A percentile compares a stretch with the other conserved stretches of the same genome.
phyloP scores from a whole-genome alignment of 1,140 invertebrate species.

The Bactericera cockerelli region DNA sequence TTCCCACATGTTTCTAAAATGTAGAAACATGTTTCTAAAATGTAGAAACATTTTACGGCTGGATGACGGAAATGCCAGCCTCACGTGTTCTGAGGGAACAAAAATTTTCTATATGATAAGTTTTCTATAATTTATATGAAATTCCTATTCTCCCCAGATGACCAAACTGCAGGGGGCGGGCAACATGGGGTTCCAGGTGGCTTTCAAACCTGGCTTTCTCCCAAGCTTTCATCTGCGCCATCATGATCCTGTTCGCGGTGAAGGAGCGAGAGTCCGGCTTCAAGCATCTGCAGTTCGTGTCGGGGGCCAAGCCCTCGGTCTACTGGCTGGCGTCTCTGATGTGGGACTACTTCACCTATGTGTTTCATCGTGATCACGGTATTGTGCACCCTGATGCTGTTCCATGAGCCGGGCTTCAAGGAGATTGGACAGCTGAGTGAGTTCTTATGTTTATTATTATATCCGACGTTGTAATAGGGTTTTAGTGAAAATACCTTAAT shows the following conservation, averaged over 20 bases:
- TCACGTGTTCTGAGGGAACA: too few relatives aligned
- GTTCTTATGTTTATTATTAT: neutral
- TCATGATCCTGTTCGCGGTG: conserved; percentile 53
- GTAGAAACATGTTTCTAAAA: too few relatives aligned
- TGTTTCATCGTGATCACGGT: conserved; percentile 36
- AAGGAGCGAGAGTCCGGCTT: conserved; percentile 38
- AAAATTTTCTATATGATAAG: too few relatives aligned
- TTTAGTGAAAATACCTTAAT: too few relatives aligned
- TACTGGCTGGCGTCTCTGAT: conserved; percentile 54
- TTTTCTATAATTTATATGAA: too few relatives aligned
- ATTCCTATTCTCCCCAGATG: too few relatives aligned
- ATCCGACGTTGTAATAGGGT: too few relatives aligned
- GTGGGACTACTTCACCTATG: conserved; percentile 54
- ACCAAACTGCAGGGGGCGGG: conserved; percentile 33
- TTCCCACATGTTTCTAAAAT: too few relatives aligned
- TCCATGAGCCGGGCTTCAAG: conserved; percentile 38
- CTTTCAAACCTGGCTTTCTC: conserved; percentile 46
- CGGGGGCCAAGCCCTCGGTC: conserved; percentile 49
- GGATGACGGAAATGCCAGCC: too few relatives aligned
- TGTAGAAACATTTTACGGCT: too few relatives aligned
- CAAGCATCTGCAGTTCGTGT: conserved; percentile 55
- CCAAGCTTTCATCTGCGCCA: conserved; percentile 55
- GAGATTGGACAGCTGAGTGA: conserved; percentile 34
- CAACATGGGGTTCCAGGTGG: conserved; percentile 42
- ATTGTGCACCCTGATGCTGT: conserved; percentile 35